phyloP scores from a whole-genome alignment of 2,113 vertebrate species.

The Hemiprocne comata region DNA sequence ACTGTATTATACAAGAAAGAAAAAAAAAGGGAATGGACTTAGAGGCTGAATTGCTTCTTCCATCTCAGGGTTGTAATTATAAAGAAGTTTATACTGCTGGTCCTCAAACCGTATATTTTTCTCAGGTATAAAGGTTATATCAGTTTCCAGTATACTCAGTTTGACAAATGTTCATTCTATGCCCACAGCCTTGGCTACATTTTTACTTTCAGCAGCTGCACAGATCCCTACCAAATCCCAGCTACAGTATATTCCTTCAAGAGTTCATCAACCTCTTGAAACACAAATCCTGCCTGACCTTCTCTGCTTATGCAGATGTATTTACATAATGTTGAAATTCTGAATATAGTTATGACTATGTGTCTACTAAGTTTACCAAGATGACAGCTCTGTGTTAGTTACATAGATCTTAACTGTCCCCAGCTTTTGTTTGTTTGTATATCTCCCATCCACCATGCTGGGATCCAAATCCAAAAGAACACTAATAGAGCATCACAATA shows the following conservation, averaged over 20 bases:
- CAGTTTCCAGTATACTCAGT: not conserved
- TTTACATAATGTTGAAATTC: not conserved
- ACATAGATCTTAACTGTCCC: not conserved
- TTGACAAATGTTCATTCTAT: not conserved
- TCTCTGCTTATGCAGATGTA: not conserved
- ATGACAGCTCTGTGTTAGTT: not conserved
- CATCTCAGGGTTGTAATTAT: not conserved
- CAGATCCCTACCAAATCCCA: not conserved
- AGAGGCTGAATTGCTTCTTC: not conserved
- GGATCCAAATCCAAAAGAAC: not conserved
- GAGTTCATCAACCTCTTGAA: not conserved
- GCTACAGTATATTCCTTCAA: not conserved
- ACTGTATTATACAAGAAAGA: not conserved
- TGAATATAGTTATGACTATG: not conserved
- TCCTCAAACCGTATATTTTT: not conserved
- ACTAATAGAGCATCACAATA: not conserved
- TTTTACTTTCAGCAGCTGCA: not conserved
- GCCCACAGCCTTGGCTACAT: not conserved
- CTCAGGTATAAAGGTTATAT: not conserved
- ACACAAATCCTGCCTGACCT: not conserved
- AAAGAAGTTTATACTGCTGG: not conserved
- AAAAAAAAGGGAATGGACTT: not conserved
- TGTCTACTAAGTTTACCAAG: not conserved
- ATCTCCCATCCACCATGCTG: not conserved
- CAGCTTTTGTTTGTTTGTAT: not conserved